phyloP scores from a whole-genome alignment of 2,797 vertebrate genomes.

The Coregonus suidteri region DNA sequence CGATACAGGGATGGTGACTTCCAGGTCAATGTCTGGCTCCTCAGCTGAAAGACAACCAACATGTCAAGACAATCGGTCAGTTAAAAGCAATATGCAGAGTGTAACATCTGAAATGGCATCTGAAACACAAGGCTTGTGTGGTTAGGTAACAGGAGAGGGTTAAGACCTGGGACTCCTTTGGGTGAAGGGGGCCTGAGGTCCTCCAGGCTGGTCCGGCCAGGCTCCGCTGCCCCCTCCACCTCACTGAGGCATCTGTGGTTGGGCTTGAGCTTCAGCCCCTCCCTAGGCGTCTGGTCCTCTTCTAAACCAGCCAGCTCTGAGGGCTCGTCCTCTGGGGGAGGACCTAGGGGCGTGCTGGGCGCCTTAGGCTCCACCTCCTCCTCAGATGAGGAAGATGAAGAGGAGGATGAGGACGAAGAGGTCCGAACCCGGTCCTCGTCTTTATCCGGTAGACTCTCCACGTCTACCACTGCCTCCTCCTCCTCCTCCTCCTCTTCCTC shows the following conservation, averaged over 20 bases:
- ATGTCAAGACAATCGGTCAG: background rate
- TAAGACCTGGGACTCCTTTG: constrained; percentile 73
- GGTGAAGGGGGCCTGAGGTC: constrained; percentile 72
- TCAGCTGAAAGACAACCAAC: constrained; percentile 54
- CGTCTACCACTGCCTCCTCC: constrained; percentile 34
- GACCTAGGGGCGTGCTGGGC: constrained; percentile 47
- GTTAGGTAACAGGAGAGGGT: background rate
- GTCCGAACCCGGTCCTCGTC: constrained; percentile 53
- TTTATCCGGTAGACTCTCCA: constrained; percentile 40
- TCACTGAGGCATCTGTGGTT: constrained; percentile 62
- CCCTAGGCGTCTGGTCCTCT: constrained; percentile 28
- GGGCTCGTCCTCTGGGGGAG: constrained; percentile 55
- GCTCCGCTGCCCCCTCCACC: constrained; percentile 30
- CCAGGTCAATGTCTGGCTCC: constrained; percentile 59
- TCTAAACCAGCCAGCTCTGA: constrained; percentile 34
- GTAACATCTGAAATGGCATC: background rate
- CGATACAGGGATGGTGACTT: constrained; percentile 54
- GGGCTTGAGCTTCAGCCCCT: constrained; percentile 53
- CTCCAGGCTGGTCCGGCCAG: constrained; percentile 44
- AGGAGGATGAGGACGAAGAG: constrained; percentile 66
- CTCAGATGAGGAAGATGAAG: constrained; percentile 63
- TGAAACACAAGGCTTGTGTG: background rate
- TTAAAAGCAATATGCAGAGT: background rate
- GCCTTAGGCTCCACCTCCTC: constrained; percentile 46
- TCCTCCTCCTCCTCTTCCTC: constrained; percentile 76